Evolutionary conservation across 2,113 vertebrate species (phyloP).

Genomic region (Beaufortia kweichowensis): DNA sequence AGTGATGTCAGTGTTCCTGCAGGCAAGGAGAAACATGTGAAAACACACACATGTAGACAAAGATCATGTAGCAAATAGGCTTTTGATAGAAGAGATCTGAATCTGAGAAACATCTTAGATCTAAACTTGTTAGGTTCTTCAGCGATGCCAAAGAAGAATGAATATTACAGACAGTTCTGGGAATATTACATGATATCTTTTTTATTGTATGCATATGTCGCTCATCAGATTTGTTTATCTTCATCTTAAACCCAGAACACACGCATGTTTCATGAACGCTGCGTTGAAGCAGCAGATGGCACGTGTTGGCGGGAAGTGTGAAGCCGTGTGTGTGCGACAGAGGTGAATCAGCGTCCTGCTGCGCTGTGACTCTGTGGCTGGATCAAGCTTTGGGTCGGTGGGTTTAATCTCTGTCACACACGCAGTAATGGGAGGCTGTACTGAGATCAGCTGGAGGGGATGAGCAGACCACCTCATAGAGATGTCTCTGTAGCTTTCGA

Average conservation of each 20-base stretch:
- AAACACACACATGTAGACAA: constrained; percentile 44
- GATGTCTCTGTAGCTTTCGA: neutral
- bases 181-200: neutral
- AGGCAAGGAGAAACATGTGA: constrained; percentile 18
- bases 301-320: constrained; percentile 36
- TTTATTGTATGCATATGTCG: neutral
- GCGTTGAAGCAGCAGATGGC: constrained; percentile 49
- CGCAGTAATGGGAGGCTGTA: neutral
- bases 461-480: neutral
- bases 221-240: constrained; percentile 19
- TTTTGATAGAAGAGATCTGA: constrained; percentile 13
- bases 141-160: neutral
- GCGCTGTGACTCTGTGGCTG: constrained; percentile 21
- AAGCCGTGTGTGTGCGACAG: constrained; percentile 38
- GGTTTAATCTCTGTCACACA: constrained; percentile 40
- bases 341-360: constrained; percentile 49
- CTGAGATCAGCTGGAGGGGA: constrained; percentile 30
- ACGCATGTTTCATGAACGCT: neutral
- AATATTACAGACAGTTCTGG: too few relatives aligned
- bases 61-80: constrained; percentile 13
- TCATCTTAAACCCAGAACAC: neutral
- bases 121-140: constrained; percentile 6
- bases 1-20: constrained; percentile 20
- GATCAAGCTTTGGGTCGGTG: constrained; percentile 32
- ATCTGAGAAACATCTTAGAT: constrained; percentile 10